These are phyloP conservation scores for Atherinomorus stipes DNA, from an alignment of 2,113 vertebrate genomes.

Conservation along the genomic window DNA sequence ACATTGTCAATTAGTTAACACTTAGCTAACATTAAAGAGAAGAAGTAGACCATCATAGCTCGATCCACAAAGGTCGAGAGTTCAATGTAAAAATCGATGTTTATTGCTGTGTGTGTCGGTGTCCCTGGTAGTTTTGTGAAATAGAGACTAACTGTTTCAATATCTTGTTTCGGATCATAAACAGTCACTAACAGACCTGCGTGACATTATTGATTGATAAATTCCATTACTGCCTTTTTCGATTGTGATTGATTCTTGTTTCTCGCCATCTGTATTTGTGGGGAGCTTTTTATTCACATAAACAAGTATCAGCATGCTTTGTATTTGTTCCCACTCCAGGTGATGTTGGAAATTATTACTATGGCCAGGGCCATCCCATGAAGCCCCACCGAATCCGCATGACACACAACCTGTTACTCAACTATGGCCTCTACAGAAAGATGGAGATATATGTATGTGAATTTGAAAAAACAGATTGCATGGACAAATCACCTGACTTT, in stretches of 20 bases:
- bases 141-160: background rate
- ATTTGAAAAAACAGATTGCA: background rate
- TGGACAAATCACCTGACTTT: background rate
- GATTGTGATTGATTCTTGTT: background rate
- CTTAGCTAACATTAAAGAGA: constrained; percentile 29
- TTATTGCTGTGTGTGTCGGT: background rate
- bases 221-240: background rate
- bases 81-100: background rate
- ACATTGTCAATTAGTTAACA: constrained; percentile 58
- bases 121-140: background rate
- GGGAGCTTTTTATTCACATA: background rate
- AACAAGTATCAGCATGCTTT: background rate
- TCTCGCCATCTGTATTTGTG: too few species aligned
- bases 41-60: background rate
- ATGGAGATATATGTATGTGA: constrained; percentile 98
- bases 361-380: constrained; percentile 98
- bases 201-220: background rate
- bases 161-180: background rate
- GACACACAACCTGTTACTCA: constrained; percentile 98
- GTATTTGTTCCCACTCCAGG: constrained; percentile 80
- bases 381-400: constrained; percentile 98
- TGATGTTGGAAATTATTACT: constrained; percentile 99
- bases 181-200: background rate
- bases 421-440: constrained; percentile 98
- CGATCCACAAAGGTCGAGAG: background rate